Evolutionary conservation across 2,113 vertebrate genomes (phyloP).

Genomic region (Chloropsis hardwickii): DNA sequence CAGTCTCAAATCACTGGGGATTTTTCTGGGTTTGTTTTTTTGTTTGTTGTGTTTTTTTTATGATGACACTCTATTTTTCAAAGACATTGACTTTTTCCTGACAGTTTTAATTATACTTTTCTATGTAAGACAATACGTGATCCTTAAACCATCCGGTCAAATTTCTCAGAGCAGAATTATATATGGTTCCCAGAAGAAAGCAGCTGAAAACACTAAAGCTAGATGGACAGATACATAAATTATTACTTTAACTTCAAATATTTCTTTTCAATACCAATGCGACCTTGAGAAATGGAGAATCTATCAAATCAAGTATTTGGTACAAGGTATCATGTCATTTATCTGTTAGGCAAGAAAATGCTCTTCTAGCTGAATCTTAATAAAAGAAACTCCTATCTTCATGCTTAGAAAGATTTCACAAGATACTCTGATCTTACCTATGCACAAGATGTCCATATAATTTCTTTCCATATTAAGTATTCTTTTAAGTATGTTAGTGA

Average conservation of each 20-base stretch:
- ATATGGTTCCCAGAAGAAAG: not conserved
- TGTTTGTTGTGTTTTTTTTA: not conserved
- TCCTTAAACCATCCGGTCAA: not conserved
- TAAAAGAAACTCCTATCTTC: not conserved
- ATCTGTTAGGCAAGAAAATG: not conserved
- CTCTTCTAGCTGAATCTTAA: not conserved
- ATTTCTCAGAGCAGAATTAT: not conserved
- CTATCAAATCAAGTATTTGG: conserved; percentile 10
- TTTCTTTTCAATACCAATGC: not conserved
- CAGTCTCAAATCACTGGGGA: not conserved
- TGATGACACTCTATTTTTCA: not conserved
- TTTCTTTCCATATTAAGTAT: not conserved
- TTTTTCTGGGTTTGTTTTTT: not conserved
- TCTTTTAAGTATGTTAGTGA: not conserved
- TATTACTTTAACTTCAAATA: not conserved
- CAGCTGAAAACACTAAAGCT: not conserved
- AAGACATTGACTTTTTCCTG: conserved; percentile 7
- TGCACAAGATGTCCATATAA: not conserved
- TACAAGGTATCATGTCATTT: not conserved
- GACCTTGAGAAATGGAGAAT: not conserved
- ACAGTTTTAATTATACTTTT: conserved; percentile 31
- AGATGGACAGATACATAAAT: not conserved
- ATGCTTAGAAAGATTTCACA: not conserved
- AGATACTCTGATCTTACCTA: not conserved
- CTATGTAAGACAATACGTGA: not conserved